Percentiles rank a stretch among this genome's conserved stretches.
phyloP scores from a whole-genome alignment of 2,113 vertebrate genomes.

The Leiothrix lutea region DNA sequence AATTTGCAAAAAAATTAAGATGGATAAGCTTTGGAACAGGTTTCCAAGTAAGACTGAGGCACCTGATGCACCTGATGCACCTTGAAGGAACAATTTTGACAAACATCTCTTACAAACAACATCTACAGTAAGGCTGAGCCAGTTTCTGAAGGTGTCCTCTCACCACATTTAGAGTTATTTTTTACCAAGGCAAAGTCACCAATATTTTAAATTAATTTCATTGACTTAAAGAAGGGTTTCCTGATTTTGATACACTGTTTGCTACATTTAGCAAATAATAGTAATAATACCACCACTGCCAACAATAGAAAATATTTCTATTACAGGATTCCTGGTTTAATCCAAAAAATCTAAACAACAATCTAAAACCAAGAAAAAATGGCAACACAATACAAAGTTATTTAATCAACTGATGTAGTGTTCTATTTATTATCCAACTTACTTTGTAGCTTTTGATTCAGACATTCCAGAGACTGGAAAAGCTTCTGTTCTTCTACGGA shows the following conservation, averaged over 20 bases:
- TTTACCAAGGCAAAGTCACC: background rate
- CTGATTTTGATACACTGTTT: background rate
- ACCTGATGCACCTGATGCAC: background rate
- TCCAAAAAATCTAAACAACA: background rate
- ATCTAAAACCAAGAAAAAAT: no score
- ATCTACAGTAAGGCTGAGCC: background rate
- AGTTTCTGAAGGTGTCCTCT: background rate
- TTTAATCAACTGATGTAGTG: background rate
- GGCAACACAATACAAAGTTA: background rate
- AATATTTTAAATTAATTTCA: background rate
- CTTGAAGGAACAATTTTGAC: background rate
- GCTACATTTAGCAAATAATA: background rate
- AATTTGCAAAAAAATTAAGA: background rate
- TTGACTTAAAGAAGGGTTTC: background rate
- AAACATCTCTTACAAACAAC: background rate
- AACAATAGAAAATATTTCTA: background rate
- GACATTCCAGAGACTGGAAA: conserved; percentile 81
- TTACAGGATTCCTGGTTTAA: background rate
- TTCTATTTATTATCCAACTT: conserved; percentile 51
- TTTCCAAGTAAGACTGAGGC: background rate
- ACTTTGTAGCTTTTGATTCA: conserved; percentile 84
- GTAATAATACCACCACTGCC: background rate
- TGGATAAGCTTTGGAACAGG: background rate
- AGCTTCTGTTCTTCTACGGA: conserved; percentile 87
- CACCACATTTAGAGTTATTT: background rate